Base-by-base conservation (phyloP, 1,140 invertebrate genomes). In the Cotesia chilonis region DNA sequence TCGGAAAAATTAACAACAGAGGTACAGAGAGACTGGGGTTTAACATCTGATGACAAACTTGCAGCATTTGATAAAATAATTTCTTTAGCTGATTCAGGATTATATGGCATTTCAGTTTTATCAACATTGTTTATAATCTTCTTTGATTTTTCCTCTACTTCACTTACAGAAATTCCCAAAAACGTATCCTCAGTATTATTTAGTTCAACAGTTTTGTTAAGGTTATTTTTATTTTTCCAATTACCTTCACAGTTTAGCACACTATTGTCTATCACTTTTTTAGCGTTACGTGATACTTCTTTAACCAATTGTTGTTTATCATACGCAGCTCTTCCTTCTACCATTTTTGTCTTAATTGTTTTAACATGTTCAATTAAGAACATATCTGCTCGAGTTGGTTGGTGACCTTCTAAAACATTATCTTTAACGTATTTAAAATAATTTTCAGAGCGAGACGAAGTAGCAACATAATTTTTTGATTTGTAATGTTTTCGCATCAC, bases 301-400 rank as follows among this genome's bases (percentile, higher is more conserved):
- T 17, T 6, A 17, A 55, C 10, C 14, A 63, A 4, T 20, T 63
- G 60, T 4, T 35, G 20, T 36, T 63, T 63, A 2, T 63, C 60
- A 35, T 63, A 35, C 17, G 60, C 60, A 35, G 60, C 60, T 63
- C 60, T 63, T 63, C 14, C 36, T 63, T 63, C 20, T 17, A 63
- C 35, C 4, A 63, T 4, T 37, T 4, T 35, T 17, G 20, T 17
- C 0, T 4, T 4, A 37, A 63, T 35, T 63, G 36, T 35, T 63
- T 63, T 17, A 10, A 63, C 36, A 63, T 63, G 60, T 35, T 63
- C 4, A 36, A 63, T 37, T n/a, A 63, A 63, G 12, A 63, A 63
- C 60, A 35, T 35, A 63, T 63, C 60, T 28, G 10, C 20, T n/a
- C 14, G 60, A 63, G 20, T 35, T 20, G 1, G 10, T 37, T 63